Base-by-base conservation (phyloP, 1,140 invertebrate genomes). In the Chironomus tepperi region DNA sequence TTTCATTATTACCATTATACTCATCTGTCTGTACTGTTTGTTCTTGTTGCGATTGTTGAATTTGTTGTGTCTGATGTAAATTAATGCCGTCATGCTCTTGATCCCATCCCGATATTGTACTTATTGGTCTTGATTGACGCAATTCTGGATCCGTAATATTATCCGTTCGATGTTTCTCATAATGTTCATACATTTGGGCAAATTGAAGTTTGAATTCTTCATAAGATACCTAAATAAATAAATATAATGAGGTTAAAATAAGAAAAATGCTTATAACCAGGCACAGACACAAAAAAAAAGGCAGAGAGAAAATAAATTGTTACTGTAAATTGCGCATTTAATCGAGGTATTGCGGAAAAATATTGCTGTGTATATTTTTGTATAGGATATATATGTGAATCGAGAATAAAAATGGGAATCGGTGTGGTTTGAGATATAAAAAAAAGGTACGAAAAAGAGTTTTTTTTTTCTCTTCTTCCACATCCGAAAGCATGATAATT, bases 151-250 rank as follows among this genome's bases (percentile, higher is more conserved):
- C 96, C 0, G 95, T 95, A 74, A 98, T 94, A 79, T 98, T 95
- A 80, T 98, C 95, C 2, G 94, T 92, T 64, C 95, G 86, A 76
- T 96, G 91, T 75, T 94, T 88, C 79, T 98, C 96, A 82, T 98
- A 98, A 80, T 97, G 95, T 80, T 97, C 94, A 83, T 98, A 98
- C 93, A 98, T 97, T 84, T 96, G 93, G 74, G 94, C 93, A 83
- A 96, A 96, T 80, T 96, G 94, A 16, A 96, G 86, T 81, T 96
- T 95, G 81, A 98, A 98, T 84, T 98, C 96, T 86, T 98, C 96
- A 81, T 97, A 98, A 0, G 96, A 96, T 6, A 95, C 93, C 92
- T 92, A 76, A 42, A 80, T 78, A 75, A 19, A 12, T 9, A 21
- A 57, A 75, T 74, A 77, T 43, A 77, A 73, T 7, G n/a, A 67